Percentiles rank a stretch among this genome's conserved stretches.
phyloP scores from a whole-genome alignment of 2,797 vertebrate species.

The Amniataba percoides region DNA sequence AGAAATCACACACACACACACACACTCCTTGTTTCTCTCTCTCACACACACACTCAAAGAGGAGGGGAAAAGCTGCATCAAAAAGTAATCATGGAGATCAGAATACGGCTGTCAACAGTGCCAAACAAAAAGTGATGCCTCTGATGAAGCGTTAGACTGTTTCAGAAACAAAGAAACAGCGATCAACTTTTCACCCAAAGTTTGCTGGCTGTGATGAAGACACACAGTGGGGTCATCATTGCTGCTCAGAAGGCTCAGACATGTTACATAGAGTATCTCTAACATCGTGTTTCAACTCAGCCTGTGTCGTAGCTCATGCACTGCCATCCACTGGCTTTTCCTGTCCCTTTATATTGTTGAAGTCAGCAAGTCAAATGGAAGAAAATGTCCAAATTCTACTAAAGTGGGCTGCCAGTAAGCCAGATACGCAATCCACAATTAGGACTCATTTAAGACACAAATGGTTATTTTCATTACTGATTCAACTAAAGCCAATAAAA shows the following conservation, averaged over 20 bases:
- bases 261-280: slow-evolving; percentile 26
- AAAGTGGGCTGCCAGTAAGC: neutral
- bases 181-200: slow-evolving; percentile 72
- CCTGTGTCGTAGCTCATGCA: neutral
- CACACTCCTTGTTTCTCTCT: slow-evolving; percentile 25
- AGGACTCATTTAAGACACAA: neutral
- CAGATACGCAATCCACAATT: neutral
- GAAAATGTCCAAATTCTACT: neutral
- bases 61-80: slow-evolving; percentile 70
- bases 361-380: neutral
- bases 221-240: slow-evolving; percentile 28
- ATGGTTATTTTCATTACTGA: accelerated
- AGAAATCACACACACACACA: slow-evolving; percentile 59
- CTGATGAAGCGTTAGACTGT: slow-evolving; percentile 73
- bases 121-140: slow-evolving; percentile 73
- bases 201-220: slow-evolving; percentile 57
- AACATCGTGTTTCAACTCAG: slow-evolving; percentile 11
- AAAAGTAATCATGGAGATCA: slow-evolving; percentile 82
- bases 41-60: slow-evolving; percentile 45
- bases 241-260: slow-evolving; percentile 33
- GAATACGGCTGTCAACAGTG: slow-evolving; percentile 78
- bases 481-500: neutral
- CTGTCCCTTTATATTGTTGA: neutral
- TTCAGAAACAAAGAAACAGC: slow-evolving; percentile 60
- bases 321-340: neutral